Percentiles rank a stretch among this genome's conserved stretches.
Conservation (phyloP, 2,888 invertebrate genomes). For the Acanthococcus lagerstroemiae region DNA sequence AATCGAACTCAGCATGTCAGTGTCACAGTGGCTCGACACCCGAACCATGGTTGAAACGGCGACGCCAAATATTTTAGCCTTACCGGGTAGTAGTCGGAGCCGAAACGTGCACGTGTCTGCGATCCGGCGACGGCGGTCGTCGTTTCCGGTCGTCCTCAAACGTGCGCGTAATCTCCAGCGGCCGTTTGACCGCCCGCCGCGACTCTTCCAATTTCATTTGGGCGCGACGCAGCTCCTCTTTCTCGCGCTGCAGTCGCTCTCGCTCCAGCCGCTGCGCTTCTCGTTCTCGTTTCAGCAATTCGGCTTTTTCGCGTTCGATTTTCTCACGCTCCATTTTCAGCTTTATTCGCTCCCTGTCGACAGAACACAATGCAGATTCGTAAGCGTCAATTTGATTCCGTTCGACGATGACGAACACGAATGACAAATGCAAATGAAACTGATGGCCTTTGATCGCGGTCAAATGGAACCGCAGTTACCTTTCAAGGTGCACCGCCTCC, state of each 20-base stretch:
- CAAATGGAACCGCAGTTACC: no score
- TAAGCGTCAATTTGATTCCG: no score
- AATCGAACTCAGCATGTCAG: no score
- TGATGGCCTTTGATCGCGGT: neutral
- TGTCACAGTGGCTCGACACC: no score
- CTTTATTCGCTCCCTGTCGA: constrained; percentile 60
- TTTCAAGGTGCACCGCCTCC: constrained; percentile 69
- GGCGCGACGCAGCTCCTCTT: constrained; percentile 65
- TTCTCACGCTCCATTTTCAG: constrained; percentile 73
- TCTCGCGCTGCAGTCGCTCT: constrained; percentile 55
- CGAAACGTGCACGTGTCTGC: constrained; percentile 18
- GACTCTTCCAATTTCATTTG: constrained; percentile 35
- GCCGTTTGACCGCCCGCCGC: constrained; percentile 21
- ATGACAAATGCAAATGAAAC: neutral
- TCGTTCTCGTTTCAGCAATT: constrained; percentile 68
- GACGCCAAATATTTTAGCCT: neutral
- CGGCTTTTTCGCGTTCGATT: constrained; percentile 78
- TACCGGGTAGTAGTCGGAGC: neutral
- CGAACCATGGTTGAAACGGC: no score
- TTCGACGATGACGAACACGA: neutral
- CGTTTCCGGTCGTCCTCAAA: constrained; percentile 29
- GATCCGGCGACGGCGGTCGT: constrained; percentile 22
- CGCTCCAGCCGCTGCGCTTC: constrained; percentile 65
- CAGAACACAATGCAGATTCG: no score
- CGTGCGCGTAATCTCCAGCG: constrained; percentile 10